Evolutionary conservation across 2,888 invertebrate genomes (phyloP).

Genomic region (Endomychus coccineus): DNA sequence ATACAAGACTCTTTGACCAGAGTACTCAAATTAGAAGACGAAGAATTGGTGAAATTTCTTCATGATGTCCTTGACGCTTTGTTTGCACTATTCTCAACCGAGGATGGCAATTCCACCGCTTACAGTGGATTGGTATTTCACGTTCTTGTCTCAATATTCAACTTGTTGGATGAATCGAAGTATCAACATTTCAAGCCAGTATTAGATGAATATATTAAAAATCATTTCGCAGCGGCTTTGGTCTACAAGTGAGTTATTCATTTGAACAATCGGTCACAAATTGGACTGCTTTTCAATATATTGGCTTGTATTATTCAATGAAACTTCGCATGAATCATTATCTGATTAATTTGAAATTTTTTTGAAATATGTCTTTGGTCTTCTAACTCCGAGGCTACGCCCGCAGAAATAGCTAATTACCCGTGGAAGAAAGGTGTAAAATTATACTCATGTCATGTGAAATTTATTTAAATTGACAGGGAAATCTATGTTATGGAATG

Average conservation of each 20-base stretch:
- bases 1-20: conserved; percentile 79
- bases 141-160: conserved; percentile 87
- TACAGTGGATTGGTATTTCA: conserved; percentile 89
- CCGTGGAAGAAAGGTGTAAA: no score
- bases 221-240: conserved; percentile 89
- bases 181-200: conserved; percentile 94
- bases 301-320: no score
- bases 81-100: conserved; percentile 88
- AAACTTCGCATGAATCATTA: no score
- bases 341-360: no score
- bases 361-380: no score
- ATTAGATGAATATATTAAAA: conserved; percentile 87
- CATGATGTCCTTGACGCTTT: conserved; percentile 90
- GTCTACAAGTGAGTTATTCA: conserved; percentile 79
- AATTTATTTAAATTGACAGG: no score
- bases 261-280: no score
- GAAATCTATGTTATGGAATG: no score
- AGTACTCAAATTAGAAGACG: conserved; percentile 74
- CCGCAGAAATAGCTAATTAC: no score
- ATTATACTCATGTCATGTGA: no score
- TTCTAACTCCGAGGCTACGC: no score
- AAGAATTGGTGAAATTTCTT: conserved; percentile 89
- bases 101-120: conserved; percentile 82
- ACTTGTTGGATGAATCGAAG: conserved; percentile 79
- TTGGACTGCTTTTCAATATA: no score